phyloP scores from a whole-genome alignment of 2,888 invertebrate species.

The Leptinotarsa tumamoca region DNA sequence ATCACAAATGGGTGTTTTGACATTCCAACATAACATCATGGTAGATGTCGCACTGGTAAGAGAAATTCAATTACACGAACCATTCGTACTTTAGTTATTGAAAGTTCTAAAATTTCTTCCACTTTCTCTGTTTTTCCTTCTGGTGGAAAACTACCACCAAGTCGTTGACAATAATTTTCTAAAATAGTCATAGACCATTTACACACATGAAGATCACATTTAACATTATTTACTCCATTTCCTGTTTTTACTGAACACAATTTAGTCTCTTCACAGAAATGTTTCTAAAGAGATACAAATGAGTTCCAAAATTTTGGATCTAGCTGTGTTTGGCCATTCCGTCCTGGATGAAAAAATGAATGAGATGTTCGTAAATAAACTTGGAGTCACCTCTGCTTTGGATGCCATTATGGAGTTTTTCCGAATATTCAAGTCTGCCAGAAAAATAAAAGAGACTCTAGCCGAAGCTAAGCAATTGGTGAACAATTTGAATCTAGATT shows the following conservation, averaged over 20 bases:
- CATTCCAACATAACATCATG: constrained; percentile 61
- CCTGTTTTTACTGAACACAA: constrained; percentile 34
- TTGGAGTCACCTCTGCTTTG: constrained; percentile 59
- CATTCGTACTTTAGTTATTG: not conserved
- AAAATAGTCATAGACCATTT: too few relatives aligned
- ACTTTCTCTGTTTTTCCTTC: too few relatives aligned
- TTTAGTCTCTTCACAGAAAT: constrained; percentile 67
- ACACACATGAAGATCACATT: not conserved
- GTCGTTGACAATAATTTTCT: too few relatives aligned
- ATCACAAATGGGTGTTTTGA: constrained; percentile 43
- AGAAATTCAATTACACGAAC: not conserved
- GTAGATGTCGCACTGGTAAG: constrained; percentile 56
- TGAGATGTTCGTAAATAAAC: constrained; percentile 67
- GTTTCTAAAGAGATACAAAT: constrained; percentile 67
- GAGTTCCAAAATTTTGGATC: constrained; percentile 69
- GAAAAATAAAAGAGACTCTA: constrained; percentile 30
- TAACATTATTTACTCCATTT: not conserved
- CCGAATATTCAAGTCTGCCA: constrained; percentile 54
- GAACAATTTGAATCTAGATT: constrained; percentile 61
- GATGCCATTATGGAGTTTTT: constrained; percentile 47
- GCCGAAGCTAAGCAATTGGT: constrained; percentile 31
- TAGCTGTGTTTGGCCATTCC: constrained; percentile 74
- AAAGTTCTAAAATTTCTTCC: too few relatives aligned
- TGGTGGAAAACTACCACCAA: too few relatives aligned
- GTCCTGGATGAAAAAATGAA: constrained; percentile 71